Evolutionary conservation across 1,140 invertebrate species (phyloP), one percentile per base, ranked within the genome.

Genomic region (Lepidotrigona ventralis): DNA sequence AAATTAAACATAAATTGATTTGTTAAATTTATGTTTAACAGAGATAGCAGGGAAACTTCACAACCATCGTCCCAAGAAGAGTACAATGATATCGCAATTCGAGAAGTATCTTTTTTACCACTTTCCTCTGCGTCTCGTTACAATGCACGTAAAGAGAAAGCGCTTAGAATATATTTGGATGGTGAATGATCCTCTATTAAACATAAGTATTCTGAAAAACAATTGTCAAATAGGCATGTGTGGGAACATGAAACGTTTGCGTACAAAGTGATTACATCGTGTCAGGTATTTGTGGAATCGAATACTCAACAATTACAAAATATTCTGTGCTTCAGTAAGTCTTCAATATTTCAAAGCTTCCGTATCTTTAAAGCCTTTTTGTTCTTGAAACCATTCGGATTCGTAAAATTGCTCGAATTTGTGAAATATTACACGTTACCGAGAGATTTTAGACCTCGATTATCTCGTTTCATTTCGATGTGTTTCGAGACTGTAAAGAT

Each of bases 161-260:
- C 96, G 8, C 94, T 97, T 53, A 97, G 97, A 93, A 97, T 97
- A 88, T 96, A 97, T 92, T 93, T 97, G 78, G 96, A 97, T 85
- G 93, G 92, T 58, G 89, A 91, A 92, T 92, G 92, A 93, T 92
- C 87, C 70, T 80, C 72, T 29, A 83, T 83, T 71, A 77, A 88
- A 56, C 51, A 71, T 56, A 58, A 17, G 51, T 76, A 71, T 77
- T 79, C 66, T 86, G 66, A 83, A 53, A 85, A 78, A 75, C 58
- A 87, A 78, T 86, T 74, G 80, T 70, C 85, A 86, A 85, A 78
- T 80, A 81, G 63, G 51, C 81, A 81, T 53, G 33, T 72, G 66
- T 77, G 60, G 39, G 71, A 86, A 82, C 72, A 86, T 79, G 83
- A 84, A 82, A 84, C 56, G 79, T 76, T 85, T 83, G 64, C 63